Conservation (phyloP, 2,888 invertebrate species). For the Perizoma flavofasciatum region DNA sequence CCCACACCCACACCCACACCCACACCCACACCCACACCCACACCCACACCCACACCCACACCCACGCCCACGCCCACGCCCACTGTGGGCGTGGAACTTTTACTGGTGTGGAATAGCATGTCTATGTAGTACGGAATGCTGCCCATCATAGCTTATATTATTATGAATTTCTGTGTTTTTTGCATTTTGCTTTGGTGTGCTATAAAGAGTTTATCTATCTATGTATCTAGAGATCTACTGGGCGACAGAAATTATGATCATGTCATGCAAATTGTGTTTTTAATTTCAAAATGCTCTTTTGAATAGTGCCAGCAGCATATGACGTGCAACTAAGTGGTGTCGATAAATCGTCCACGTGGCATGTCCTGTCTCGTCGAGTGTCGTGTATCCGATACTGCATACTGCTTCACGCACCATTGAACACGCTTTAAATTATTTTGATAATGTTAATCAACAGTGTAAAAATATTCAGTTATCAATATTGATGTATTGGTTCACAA, state of each 20-base stretch:
- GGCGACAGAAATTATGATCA: constrained; percentile 7
- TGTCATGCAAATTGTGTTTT: constrained; percentile 23
- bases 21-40: too few relatives aligned
- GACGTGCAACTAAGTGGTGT: constrained; percentile 69
- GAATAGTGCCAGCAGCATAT: constrained; percentile 47
- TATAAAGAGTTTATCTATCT: too few relatives aligned
- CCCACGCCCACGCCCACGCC: too few relatives aligned
- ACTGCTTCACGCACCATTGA: constrained; percentile 50
- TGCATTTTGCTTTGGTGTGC: too few relatives aligned
- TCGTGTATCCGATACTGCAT: constrained; percentile 58
- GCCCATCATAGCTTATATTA: too few relatives aligned
- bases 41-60: too few relatives aligned
- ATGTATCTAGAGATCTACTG: neutral
- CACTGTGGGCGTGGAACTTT: too few relatives aligned
- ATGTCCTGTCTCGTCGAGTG: constrained; percentile 59
- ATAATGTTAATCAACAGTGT: constrained; percentile 45
- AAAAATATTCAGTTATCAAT: constrained; percentile 9
- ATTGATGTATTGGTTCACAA: neutral
- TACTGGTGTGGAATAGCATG: too few relatives aligned
- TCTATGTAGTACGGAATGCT: too few relatives aligned
- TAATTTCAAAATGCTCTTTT: constrained; percentile 18
- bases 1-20: too few relatives aligned
- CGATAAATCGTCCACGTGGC: constrained; percentile 66
- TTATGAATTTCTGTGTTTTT: too few relatives aligned
- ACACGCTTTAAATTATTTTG: constrained; percentile 46